Base-by-base conservation (phyloP, 2,888 invertebrate genomes). In the Zootermopsis nevadensis region DNA sequence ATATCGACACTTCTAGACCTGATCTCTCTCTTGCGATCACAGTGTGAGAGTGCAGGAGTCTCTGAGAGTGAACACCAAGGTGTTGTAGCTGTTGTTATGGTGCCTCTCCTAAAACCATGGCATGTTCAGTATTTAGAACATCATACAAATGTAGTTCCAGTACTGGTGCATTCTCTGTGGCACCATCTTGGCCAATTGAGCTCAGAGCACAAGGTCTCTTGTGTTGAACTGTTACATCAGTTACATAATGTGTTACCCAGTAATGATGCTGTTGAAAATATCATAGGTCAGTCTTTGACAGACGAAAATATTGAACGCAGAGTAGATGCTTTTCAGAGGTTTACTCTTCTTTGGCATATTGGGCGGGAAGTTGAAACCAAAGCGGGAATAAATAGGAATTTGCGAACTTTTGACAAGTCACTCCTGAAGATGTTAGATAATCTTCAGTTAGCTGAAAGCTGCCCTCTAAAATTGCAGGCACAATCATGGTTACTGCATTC, bases 401-500 rank as follows among this genome's bases (percentile, higher is more conserved):
- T 90, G 33, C 88, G 92, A 86, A 92, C 92, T 82, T 94, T 94
- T 88, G 94, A 94, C 87, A 92, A 93, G 87, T 95, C 93, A 0
- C 89, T 96, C 85, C 90, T 96, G 85, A 94, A 95, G 88, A 92
- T 96, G 87, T 88, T 95, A 86, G 95, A 95, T 87, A 93, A 93
- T 88, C 89, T 95, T 69, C 92, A 93, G 87, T 91, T 91, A 83
- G 90, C 90, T 85, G 92, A 90, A 86, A 92, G 91, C 87, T 93
- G 90, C 86, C 90, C 93, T 15, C 88, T 93, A 31, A 92, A 92
- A 86, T 89, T 93, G 3, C 91, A 94, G 80, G 93, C 95, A 0
- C 94, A 94, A 86, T 93, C 93, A 35, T 97, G 97, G 95, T 89
- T 97, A 53, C 91, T 94, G 77, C 94, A 94, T 83, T 92, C 93